Evolutionary conservation across 2,113 vertebrate genomes (phyloP).

Genomic region (Falcunculus frontatus): DNA sequence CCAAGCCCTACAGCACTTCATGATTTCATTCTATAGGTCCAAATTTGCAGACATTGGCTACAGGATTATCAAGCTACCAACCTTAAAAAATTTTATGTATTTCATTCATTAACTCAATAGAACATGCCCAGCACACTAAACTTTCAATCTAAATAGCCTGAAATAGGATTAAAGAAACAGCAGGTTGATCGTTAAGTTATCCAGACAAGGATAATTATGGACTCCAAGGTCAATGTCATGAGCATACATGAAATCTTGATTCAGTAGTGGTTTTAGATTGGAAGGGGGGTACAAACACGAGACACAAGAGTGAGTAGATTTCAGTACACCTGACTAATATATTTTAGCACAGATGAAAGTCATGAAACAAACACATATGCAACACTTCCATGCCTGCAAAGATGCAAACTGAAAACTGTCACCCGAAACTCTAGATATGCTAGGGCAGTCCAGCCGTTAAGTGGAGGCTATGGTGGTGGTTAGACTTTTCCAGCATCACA

Average conservation of each 20-base stretch:
- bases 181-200: not conserved
- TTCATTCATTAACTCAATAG: not conserved
- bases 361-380: not conserved
- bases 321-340: not conserved
- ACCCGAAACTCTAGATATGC: not conserved
- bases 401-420: not conserved
- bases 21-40: not conserved
- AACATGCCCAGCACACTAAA: not conserved
- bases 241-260: not conserved
- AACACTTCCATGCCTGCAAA: not conserved
- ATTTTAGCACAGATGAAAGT: not conserved
- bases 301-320: fast-evolving
- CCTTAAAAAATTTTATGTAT: not conserved
- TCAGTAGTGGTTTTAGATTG: not conserved
- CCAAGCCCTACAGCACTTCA: not conserved
- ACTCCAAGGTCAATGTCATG: not conserved
- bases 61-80: not conserved
- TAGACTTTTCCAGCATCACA: not conserved
- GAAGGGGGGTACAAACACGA: fast-evolving
- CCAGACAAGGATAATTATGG: not conserved
- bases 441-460: not conserved
- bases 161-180: not conserved
- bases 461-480: not conserved
- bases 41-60: not conserved
- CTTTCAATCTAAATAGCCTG: not conserved